Base-by-base conservation (phyloP, 2,888 invertebrate species). In the Cephonodes hylas region DNA sequence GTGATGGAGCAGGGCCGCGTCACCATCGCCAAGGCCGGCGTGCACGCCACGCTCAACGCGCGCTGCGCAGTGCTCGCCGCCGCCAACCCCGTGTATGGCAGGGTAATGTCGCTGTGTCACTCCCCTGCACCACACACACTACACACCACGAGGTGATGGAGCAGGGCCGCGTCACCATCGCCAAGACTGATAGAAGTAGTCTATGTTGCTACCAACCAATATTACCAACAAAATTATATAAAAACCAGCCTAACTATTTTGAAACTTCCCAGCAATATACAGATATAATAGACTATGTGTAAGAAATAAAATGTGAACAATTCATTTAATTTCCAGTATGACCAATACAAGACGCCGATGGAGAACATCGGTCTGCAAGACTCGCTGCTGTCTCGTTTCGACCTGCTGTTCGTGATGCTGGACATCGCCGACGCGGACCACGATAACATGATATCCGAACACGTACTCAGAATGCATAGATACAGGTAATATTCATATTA, bases 341-440 rank as follows among this genome's bases (percentile, higher is more conserved):
- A 99, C 91, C 98, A 98, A 81, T 99, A 98, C 90, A 99, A 99
- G 91, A 98, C 99, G 0, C 99, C 99, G 0, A 99, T 99, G 99
- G 99, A 99, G 88, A 99, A 99, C 89, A 99, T 99, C 79, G 99
- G 99, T 0, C 93, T 99, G 44, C 99, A 99, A 89, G 99, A 99
- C 92, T 99, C 99, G 0, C 86, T 99, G 66, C 93, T 99, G 42
- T 99, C 99, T 0, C 98, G 99, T 93, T 99, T 99, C 89, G 99
- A 99, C 94, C 93, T 99, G 76, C 93, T 99, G 48, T 99, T 99
- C 84, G 99, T 99, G 67, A 96, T 99, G 94, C 92, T 99, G 83
- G 99, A 99, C 88, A 94, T 96, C 64, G 96, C 98, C 57, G 98
- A 99, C 81, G 95, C 96, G 18, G 98, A 98, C 77, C 94, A 95